Evolutionary conservation across 2,888 invertebrate species (phyloP), one percentile per base, ranked within the genome.

Genomic region (Drosophila quinaria): DNA sequence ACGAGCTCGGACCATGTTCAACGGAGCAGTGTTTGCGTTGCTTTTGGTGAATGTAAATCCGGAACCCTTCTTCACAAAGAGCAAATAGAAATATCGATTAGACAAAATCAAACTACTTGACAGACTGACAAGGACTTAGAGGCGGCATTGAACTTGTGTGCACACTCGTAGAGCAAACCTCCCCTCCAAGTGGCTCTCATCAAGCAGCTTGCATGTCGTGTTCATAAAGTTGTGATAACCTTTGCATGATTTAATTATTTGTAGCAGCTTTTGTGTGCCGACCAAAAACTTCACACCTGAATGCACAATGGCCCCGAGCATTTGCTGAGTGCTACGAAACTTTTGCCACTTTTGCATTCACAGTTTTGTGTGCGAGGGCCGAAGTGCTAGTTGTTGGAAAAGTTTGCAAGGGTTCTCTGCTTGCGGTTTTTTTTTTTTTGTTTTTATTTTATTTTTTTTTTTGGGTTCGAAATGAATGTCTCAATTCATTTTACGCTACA

Each of bases 401-500:
- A 80, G 29, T 76, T 77, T 56, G 51, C 52, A 80, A 74, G 70
- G 79, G 80, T 68, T 80, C 47, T 74, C 74, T 35, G 54, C 42
- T 52, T 72, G 72, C 42, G 77, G 69, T 65, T 64, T 71, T 69
- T 56, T 50, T 56, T 56, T 42, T 41, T 51, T 35, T 37, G 33
- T 47, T 47, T 70, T 33, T 52, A 49, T 61, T 44, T 31, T 25
- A 25, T 25, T 1, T 25, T 25, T 6, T 25, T 42, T 66, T 55
- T 35, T 11, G 74, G 78, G 54, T 62, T 71, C 60, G 80, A 82
- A 80, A 74, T 73, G 80, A 86, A 87, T 89, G 85, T 86, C 85
- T 89, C 85, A 86, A 86, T 86, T 89, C 85, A 86, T 86, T 86
- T 86, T 87, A 89, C 89, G 85, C 83, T 68, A 89, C 83, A 85